A percentile compares a stretch with the other conserved stretches of the same genome.
Conservation (phyloP, 2,888 invertebrate genomes). For the Tinea trinotella region DNA sequence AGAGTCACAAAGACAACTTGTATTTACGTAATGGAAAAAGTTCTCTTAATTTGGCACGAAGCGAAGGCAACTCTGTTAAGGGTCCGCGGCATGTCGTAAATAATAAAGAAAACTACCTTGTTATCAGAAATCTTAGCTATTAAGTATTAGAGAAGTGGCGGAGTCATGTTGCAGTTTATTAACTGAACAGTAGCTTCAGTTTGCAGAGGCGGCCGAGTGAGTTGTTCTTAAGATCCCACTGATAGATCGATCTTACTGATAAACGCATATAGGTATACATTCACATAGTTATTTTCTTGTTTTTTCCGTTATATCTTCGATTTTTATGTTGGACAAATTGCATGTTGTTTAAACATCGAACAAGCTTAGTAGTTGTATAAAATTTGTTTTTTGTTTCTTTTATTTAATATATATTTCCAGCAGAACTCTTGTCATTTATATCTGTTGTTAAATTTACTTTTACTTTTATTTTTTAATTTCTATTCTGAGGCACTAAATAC, state of each 20-base stretch:
- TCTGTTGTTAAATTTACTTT: too few species aligned
- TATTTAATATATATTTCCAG: too few species aligned
- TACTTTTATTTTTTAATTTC: too few species aligned
- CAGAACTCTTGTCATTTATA: too few species aligned
- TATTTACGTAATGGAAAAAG: slow-evolving; percentile 2
- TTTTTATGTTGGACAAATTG: slow-evolving; percentile 13
- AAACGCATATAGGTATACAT: not conserved
- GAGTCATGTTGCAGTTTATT: slow-evolving; percentile 68
- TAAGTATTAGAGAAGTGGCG: slow-evolving; percentile 41
- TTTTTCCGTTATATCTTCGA: slow-evolving; percentile 12
- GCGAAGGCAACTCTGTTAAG: slow-evolving; percentile 27
- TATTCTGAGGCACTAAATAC: too few species aligned
- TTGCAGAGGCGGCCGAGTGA: slow-evolving; percentile 35
- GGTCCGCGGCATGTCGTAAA: slow-evolving; percentile 41
- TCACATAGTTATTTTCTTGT: slow-evolving; percentile 1
- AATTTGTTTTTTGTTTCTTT: too few species aligned
- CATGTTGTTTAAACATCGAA: too few species aligned
- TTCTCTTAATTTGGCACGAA: slow-evolving; percentile 44
- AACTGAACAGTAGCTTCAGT: slow-evolving; percentile 22
- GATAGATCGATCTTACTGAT: slow-evolving; percentile 29
- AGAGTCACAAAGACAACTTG: too few species aligned
- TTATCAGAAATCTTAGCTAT: slow-evolving; percentile 56
- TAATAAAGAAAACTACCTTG: slow-evolving; percentile 50
- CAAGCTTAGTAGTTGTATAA: too few species aligned
- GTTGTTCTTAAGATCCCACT: slow-evolving; percentile 44